These are phyloP conservation scores for Aphodius sticticus DNA, from an alignment of 2,888 invertebrate species.

Conservation along the genomic window DNA sequence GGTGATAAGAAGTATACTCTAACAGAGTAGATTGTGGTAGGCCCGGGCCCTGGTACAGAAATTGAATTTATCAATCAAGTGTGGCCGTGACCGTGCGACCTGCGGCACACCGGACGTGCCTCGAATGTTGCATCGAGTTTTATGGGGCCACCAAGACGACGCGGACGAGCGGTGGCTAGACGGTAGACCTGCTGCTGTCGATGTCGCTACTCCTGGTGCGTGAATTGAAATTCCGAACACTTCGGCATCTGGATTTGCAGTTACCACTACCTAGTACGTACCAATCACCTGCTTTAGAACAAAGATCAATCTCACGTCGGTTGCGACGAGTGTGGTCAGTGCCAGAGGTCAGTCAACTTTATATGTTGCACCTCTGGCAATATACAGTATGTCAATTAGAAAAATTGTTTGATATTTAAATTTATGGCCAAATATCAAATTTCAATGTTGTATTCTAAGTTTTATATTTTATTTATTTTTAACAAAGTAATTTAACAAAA, in stretches of 20 bases:
- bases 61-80: constrained; percentile 49
- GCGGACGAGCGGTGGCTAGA: constrained; percentile 27
- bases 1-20: too few relatives aligned
- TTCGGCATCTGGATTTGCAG: constrained; percentile 27
- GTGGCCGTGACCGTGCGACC: constrained; percentile 45
- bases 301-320: too few relatives aligned
- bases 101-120: constrained; percentile 44
- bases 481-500: too few relatives aligned
- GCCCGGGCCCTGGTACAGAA: constrained; percentile 42
- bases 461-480: too few relatives aligned
- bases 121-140: constrained; percentile 34
- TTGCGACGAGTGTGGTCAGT: too few relatives aligned
- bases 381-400: too few relatives aligned
- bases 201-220: constrained; percentile 4
- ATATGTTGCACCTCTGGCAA: too few relatives aligned
- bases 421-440: too few relatives aligned
- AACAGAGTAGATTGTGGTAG: constrained; percentile 43
- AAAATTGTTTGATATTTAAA: too few relatives aligned
- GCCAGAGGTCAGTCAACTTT: too few relatives aligned
- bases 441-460: too few relatives aligned
- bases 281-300: background rate
- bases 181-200: constrained; percentile 24
- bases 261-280: background rate
- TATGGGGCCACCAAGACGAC: background rate
- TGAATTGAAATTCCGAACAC: constrained; percentile 40